Base-by-base conservation (phyloP, 2,888 invertebrate genomes). In the Rhagonycha lutea region DNA sequence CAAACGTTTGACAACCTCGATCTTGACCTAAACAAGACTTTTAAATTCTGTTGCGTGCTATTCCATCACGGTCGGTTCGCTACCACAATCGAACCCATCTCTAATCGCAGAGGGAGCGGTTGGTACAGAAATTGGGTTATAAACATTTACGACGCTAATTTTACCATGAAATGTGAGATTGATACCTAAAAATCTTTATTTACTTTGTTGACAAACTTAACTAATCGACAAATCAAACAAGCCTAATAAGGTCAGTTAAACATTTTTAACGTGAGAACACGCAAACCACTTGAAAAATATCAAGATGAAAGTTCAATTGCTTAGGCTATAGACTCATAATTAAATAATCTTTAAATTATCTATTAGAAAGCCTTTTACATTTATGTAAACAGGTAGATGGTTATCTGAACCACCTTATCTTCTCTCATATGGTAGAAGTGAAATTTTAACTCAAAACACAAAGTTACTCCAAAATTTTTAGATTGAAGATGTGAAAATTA, bases 21-120 rank as follows among this genome's bases (percentile, higher is more conserved):
- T 82, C 82, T 84, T 84, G 83, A 83, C 83, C 84, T 81, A 83
- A 84, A 83, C 84, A 82, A 84, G 85, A 81, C 85, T 86, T 86
- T 86, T 86, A 86, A 86, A 75, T 67, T 70, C 29, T 26, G 29
- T 18, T 10, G 23, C 61, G 28, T 65, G 32, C 61, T 47, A 26
- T 70, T 76, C 76, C 73, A 70, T 68, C 76, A 73, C 69, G 76
- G 72, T 69, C 14, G n/a, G 11, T 11, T 24, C 8, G 23, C 0
- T 23, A 24, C 5, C 14, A 14, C n/a, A 9, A 23, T n/a, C 14
- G 26, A 23, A 65, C 47, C 47, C 47, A 47, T 47, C 47, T 47
- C 47, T 47, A 47, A 47, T 47, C n/a, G 47, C 7, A 47, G 47
- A 47, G n/a, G n/a, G 47, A 47, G n/a, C n/a, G 47, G 47, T n/a